Percentiles rank a stretch among this genome's conserved stretches.
phyloP scores from a whole-genome alignment of 2,888 invertebrate genomes.

The Anthrax anthrax region DNA sequence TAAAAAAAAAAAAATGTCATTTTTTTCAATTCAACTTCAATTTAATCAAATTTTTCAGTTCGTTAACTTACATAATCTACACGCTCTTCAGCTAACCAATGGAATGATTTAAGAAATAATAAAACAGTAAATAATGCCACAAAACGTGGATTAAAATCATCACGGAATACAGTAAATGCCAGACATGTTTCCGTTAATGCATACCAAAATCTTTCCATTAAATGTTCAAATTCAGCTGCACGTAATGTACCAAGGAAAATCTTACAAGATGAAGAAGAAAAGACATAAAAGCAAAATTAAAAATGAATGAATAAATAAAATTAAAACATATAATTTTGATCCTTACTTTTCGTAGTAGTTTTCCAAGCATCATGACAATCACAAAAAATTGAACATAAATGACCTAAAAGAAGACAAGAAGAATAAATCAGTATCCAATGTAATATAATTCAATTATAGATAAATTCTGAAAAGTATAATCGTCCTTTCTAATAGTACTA shows the following conservation, averaged over 20 bases:
- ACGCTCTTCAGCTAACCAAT: slow-evolving; percentile 98
- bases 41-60: background rate
- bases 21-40: background rate
- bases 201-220: slow-evolving; percentile 97
- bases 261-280: slow-evolving; percentile 15
- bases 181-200: slow-evolving; percentile 99
- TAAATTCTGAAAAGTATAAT: no score
- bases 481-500: no score
- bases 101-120: slow-evolving; percentile 95
- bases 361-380: slow-evolving; percentile 81
- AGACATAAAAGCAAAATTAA: background rate
- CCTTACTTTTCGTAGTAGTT: slow-evolving; percentile 70
- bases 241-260: slow-evolving; percentile 88
- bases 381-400: slow-evolving; percentile 95
- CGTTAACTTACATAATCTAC: slow-evolving; percentile 88
- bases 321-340: no score
- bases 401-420: slow-evolving; percentile 48
- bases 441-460: no score
- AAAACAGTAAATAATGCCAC: slow-evolving; percentile 93
- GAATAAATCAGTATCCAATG: slow-evolving; percentile 4
- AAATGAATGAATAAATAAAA: no score
- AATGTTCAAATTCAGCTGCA: slow-evolving; percentile 95
- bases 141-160: slow-evolving; percentile 97
- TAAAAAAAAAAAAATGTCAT: background rate
- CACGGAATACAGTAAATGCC: slow-evolving; percentile 96